Percentiles rank a stretch among this genome's conserved stretches.
These are phyloP conservation scores for Mus spicilegus DNA, from an alignment of 2,113 vertebrate species.

Conservation along the genomic window DNA sequence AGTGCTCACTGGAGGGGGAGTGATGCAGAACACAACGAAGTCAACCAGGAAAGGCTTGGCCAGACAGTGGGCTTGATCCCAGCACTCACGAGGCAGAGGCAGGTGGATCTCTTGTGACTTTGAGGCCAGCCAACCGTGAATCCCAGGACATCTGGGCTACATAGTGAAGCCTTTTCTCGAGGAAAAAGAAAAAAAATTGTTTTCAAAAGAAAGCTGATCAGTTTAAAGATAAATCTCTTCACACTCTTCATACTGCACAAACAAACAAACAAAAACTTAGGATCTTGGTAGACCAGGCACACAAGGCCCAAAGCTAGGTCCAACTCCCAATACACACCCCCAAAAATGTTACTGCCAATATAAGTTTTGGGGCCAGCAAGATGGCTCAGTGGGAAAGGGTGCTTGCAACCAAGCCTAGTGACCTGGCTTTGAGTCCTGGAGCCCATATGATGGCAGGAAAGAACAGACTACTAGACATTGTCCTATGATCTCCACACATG, in stretches of 20 bases:
- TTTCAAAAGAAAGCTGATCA: constrained; percentile 41
- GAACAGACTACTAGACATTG: neutral
- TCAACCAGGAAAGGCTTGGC: constrained; percentile 72
- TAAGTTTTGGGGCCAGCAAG: neutral
- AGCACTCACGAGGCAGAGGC: neutral
- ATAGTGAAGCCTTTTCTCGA: neutral
- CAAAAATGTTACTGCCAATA: neutral
- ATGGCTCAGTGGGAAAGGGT: neutral
- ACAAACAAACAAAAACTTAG: neutral
- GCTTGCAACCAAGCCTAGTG: neutral
- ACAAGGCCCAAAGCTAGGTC: neutral
- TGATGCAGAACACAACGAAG: constrained; percentile 70
- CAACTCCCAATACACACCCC: neutral
- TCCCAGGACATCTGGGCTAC: neutral
- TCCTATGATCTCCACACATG: neutral
- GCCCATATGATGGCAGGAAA: neutral
- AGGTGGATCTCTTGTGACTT: neutral
- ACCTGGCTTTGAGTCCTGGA: neutral
- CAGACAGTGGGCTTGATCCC: neutral
- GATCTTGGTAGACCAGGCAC: neutral
- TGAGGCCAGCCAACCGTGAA: neutral
- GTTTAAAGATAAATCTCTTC: neutral
- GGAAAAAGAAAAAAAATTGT: neutral
- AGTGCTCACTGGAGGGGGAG: constrained; percentile 79
- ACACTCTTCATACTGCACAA: neutral